A percentile compares a stretch with the other conserved stretches of the same genome.
Evolutionary conservation across 2,797 vertebrate genomes (phyloP).

Genomic region (Smutsia gigantea): DNA sequence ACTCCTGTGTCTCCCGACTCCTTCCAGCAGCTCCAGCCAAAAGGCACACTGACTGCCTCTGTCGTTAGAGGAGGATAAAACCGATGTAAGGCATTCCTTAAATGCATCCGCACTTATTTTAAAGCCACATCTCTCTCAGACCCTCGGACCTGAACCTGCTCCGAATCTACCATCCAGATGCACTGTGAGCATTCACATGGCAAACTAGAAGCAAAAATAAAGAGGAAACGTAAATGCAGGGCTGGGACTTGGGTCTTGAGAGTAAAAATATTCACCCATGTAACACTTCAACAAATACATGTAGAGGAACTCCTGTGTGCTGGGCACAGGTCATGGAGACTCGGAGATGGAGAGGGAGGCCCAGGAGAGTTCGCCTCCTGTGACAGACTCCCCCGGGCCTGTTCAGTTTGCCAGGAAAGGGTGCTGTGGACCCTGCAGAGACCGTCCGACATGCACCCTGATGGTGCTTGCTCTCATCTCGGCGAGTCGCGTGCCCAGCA

Average conservation of each 20-base stretch:
- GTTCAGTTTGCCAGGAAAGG: background rate
- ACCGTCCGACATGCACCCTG: background rate
- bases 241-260: background rate
- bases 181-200: background rate
- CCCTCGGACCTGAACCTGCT: constrained; percentile 12
- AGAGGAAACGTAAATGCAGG: background rate
- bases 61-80: background rate
- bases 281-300: background rate
- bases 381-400: background rate
- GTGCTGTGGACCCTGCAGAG: background rate
- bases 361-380: background rate
- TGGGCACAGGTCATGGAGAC: background rate
- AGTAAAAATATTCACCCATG: background rate
- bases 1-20: background rate
- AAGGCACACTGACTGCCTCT: background rate
- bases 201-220: background rate
- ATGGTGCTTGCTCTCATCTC: background rate
- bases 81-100: background rate
- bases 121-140: background rate
- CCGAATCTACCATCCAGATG: background rate
- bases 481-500: background rate
- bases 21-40: background rate
- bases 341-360: background rate
- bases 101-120: background rate
- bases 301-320: background rate